phyloP scores from a whole-genome alignment of 2,797 vertebrate genomes.

The Aselliscus stoliczkanus region DNA sequence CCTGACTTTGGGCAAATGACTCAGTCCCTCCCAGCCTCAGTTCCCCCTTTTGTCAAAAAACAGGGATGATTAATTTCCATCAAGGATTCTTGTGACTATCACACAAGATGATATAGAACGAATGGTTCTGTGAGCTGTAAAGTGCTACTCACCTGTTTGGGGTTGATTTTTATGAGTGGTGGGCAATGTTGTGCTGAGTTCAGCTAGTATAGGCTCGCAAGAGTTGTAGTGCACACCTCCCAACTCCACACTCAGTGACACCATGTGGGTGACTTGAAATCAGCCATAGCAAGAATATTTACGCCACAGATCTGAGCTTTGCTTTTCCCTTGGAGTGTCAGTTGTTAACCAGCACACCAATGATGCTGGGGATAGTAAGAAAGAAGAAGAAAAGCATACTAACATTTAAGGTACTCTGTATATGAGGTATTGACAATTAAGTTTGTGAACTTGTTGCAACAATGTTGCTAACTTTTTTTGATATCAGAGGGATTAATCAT shows the following conservation, averaged over 20 bases:
- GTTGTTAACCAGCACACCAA: background rate
- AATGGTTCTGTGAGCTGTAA: background rate
- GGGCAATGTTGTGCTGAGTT: background rate
- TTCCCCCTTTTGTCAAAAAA: background rate
- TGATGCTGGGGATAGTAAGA: background rate
- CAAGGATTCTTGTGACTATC: background rate
- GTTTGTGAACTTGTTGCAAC: too few relatives aligned
- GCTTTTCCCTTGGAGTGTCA: background rate
- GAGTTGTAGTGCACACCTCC: background rate
- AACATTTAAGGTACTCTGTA: background rate
- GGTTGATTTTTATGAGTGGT: background rate
- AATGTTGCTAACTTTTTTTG: too few relatives aligned
- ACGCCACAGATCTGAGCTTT: background rate
- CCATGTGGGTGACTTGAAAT: background rate
- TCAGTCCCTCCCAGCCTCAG: background rate
- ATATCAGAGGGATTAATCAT: too few relatives aligned
- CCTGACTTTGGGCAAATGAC: background rate
- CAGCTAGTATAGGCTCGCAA: background rate
- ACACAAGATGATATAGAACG: background rate
- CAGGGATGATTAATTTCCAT: background rate
- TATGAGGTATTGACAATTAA: too few relatives aligned
- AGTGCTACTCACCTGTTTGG: background rate
- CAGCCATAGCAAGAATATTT: background rate
- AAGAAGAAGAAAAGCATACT: background rate
- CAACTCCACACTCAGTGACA: background rate